These are phyloP conservation scores for Hirtodrosophila confusa DNA, from an alignment of 2,888 invertebrate species.

Conservation along the genomic window DNA sequence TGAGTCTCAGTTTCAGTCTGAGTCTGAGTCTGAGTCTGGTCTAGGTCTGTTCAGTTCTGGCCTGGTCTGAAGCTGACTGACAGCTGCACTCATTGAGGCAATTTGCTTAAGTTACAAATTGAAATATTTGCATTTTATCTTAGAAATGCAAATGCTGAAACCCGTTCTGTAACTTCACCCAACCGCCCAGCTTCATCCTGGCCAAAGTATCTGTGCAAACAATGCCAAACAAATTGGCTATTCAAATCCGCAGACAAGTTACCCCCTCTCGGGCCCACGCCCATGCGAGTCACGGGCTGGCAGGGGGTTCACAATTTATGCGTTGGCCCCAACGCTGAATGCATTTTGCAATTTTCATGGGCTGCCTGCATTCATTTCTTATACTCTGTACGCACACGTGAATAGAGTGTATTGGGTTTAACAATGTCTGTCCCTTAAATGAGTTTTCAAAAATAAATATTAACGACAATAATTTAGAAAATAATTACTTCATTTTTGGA, in stretches of 20 bases:
- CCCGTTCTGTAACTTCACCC: background rate
- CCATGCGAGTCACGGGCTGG: constrained; percentile 13
- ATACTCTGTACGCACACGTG: background rate
- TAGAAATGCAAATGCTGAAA: constrained; percentile 72
- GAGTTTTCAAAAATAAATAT: too few species aligned
- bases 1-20: too few species aligned
- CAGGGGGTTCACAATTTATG: constrained; percentile 63
- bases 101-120: constrained; percentile 82
- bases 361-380: constrained; percentile 40
- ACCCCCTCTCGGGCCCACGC: constrained; percentile 13
- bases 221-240: constrained; percentile 81
- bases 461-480: too few species aligned
- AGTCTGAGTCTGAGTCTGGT: background rate
- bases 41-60: constrained; percentile 5
- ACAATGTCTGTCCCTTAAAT: too few species aligned
- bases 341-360: constrained; percentile 80
- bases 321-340: constrained; percentile 72
- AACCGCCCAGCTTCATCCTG: background rate
- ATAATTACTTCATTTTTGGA: too few species aligned
- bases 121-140: constrained; percentile 83
- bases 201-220: constrained; percentile 72
- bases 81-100: constrained; percentile 81
- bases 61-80: constrained; percentile 60
- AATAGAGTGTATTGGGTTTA: too few species aligned
- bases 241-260: constrained; percentile 77